Evolutionary conservation across 2,888 invertebrate species (phyloP).

Genomic region (Drosophila formosana): DNA sequence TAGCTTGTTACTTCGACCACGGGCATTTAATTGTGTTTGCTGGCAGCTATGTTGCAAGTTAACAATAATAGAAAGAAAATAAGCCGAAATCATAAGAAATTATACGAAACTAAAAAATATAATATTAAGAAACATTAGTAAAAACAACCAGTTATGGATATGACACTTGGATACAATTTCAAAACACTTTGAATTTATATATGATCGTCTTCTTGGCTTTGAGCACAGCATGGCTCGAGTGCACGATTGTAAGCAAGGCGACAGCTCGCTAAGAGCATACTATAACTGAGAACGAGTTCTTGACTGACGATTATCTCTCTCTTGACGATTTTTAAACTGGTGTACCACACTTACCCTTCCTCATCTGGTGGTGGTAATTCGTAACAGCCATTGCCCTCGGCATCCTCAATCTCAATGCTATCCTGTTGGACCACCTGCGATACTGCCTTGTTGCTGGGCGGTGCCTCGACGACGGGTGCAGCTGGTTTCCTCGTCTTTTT

Average conservation of each 20-base stretch:
- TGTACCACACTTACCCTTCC: slow-evolving; percentile 66
- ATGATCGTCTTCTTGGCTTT: not conserved
- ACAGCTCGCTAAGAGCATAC: slow-evolving; percentile 5
- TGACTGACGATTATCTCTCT: not conserved
- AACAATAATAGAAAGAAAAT: slow-evolving; percentile 44
- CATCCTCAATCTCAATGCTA: slow-evolving; percentile 84
- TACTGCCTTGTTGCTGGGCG: slow-evolving; percentile 66
- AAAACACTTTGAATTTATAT: not conserved
- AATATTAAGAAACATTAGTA: not conserved
- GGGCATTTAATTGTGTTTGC: slow-evolving; percentile 56
- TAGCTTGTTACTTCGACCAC: slow-evolving; percentile 55
- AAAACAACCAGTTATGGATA: slow-evolving; percentile 18
- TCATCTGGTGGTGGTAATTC: slow-evolving; percentile 83
- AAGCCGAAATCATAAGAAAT: slow-evolving; percentile 53
- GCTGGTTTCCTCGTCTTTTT: slow-evolving; percentile 88
- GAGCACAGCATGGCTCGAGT: not conserved
- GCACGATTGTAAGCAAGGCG: slow-evolving; percentile 10
- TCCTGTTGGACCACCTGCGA: slow-evolving; percentile 81
- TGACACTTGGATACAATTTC: not conserved
- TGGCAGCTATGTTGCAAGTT: slow-evolving; percentile 41
- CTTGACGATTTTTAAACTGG: not conserved
- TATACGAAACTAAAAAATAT: slow-evolving; percentile 31
- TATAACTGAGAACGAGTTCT: slow-evolving; percentile 4
- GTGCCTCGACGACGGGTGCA: slow-evolving; percentile 84
- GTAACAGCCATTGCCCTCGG: slow-evolving; percentile 83